phyloP scores from a whole-genome alignment of 2,797 vertebrate species.

The Oreortyx pictus region DNA sequence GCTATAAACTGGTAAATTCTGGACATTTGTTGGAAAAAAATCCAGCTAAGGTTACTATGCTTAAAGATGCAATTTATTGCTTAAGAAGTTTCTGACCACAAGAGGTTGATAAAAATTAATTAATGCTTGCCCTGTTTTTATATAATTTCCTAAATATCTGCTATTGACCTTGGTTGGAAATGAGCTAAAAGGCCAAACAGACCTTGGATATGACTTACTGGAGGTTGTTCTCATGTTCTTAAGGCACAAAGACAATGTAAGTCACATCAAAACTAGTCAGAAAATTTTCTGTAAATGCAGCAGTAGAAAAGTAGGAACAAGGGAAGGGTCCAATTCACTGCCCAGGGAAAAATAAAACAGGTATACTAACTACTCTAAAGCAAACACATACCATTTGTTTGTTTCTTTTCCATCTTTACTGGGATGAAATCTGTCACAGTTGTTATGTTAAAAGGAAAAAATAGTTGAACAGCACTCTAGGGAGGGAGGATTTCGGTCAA shows the following conservation, averaged over 20 bases:
- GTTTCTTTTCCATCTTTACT: background rate
- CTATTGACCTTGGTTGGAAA: background rate
- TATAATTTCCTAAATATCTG: background rate
- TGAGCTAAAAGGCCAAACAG: background rate
- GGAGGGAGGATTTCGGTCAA: background rate
- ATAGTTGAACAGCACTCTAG: background rate
- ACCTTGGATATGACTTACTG: background rate
- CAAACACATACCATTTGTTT: background rate
- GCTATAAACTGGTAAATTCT: background rate
- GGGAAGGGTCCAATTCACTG: background rate
- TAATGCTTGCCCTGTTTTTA: background rate
- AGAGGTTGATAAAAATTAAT: background rate
- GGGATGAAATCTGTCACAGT: background rate
- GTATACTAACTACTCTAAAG: background rate
- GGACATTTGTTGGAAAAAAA: background rate
- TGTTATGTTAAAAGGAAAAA: background rate
- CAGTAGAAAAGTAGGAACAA: background rate
- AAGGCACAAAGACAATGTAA: background rate
- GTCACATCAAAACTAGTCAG: background rate
- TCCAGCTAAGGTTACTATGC: background rate
- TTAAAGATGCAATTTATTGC: background rate
- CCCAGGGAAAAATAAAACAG: background rate
- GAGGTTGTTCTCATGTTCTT: background rate
- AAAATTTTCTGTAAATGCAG: background rate
- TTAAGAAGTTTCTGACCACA: background rate